These are phyloP conservation scores for Coelopa pilipes DNA, from an alignment of 2,888 invertebrate species.

Conservation along the genomic window DNA sequence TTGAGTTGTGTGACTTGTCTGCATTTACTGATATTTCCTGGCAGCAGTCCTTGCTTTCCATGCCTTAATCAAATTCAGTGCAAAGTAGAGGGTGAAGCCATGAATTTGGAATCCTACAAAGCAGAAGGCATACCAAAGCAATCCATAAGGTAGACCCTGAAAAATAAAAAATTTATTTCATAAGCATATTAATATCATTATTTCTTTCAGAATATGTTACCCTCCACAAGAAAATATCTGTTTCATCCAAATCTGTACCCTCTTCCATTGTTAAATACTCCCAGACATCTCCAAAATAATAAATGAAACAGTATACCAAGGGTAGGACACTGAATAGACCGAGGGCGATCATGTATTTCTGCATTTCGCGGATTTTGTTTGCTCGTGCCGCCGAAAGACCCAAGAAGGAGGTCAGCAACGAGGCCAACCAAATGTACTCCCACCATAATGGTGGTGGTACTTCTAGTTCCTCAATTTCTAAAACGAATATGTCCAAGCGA, in stretches of 20 bases:
- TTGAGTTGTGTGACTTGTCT: constrained; percentile 32
- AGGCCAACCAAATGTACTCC: constrained; percentile 94
- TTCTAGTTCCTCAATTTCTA: constrained; percentile 92
- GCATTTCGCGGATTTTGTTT: constrained; percentile 81
- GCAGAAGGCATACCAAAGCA: constrained; percentile 93
- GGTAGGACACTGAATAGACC: constrained; percentile 83
- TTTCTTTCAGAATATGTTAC: constrained; percentile 65
- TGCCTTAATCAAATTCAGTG: constrained; percentile 82
- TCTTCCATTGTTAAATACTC: constrained; percentile 75
- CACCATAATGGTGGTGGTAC: constrained; percentile 84
- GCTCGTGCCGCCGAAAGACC: constrained; percentile 87
- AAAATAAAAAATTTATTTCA: constrained; percentile 32
- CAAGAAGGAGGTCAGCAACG: constrained; percentile 83
- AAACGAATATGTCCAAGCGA: constrained; percentile 90
- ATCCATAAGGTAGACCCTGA: constrained; percentile 88
- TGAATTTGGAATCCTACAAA: constrained; percentile 89
- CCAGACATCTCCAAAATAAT: constrained; percentile 87
- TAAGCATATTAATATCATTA: too few relatives aligned
- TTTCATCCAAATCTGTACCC: constrained; percentile 72
- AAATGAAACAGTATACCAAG: constrained; percentile 81
- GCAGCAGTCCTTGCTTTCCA: constrained; percentile 82
- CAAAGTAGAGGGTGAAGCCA: constrained; percentile 85
- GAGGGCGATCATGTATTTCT: constrained; percentile 84
- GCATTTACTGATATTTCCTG: constrained; percentile 74
- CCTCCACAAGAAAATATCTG: constrained; percentile 84